These are phyloP conservation scores for Parasteatoda tepidariorum DNA, from an alignment of 1,140 invertebrate genomes.

Conservation along the genomic window DNA sequence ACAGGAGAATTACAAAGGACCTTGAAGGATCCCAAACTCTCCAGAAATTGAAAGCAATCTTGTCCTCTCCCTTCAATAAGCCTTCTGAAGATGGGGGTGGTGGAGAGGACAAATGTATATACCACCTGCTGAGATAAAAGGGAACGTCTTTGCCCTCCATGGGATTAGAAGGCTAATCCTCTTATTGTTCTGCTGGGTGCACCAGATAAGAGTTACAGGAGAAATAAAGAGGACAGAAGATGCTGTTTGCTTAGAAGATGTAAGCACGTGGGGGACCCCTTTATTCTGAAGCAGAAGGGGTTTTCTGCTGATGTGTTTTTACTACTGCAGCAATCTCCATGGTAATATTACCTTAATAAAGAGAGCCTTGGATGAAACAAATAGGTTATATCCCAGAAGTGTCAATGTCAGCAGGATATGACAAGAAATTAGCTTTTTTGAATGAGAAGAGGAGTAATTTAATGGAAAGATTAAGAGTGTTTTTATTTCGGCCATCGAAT, in stretches of 20 bases:
- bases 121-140: slow-evolving; percentile 28
- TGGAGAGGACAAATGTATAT: neutral
- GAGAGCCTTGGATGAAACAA: neutral
- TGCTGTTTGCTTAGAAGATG: slow-evolving; percentile 37
- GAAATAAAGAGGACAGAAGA: slow-evolving; percentile 14
- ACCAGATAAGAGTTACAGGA: slow-evolving; percentile 34
- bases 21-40: neutral
- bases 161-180: slow-evolving; percentile 41
- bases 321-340: neutral
- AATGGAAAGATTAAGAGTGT: too few relatives aligned
- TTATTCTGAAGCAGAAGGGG: slow-evolving; percentile 14
- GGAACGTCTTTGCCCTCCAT: slow-evolving; percentile 9
- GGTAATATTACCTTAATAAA: slow-evolving; percentile 44
- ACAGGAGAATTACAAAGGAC: slow-evolving; percentile 22
- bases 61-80: slow-evolving; percentile 32
- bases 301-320: neutral
- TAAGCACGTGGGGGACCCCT: slow-evolving; percentile 19
- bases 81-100: neutral
- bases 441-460: neutral
- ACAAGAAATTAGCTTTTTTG: neutral
- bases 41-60: slow-evolving; percentile 30
- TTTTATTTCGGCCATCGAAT: too few relatives aligned
- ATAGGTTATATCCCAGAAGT: neutral
- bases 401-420: neutral
- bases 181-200: slow-evolving; percentile 55